These are phyloP conservation scores for Mormyrops boulengeri DNA, from an alignment of 2,797 vertebrate species.

Conservation along the genomic window DNA sequence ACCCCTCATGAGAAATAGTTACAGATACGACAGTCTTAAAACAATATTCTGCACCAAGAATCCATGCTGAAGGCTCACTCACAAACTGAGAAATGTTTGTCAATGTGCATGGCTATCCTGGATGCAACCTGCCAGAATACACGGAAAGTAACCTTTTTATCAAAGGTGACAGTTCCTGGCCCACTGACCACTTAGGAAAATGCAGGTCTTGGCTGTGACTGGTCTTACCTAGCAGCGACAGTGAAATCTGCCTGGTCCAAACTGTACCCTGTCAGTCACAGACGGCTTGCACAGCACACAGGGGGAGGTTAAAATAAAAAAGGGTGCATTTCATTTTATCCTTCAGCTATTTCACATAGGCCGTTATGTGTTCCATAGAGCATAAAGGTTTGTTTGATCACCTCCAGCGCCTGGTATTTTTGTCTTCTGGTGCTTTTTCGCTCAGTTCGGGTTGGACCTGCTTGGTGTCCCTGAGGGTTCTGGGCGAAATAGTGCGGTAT, in stretches of 20 bases:
- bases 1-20: background rate
- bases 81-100: background rate
- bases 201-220: background rate
- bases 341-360: slow-evolving; percentile 56
- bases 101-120: background rate
- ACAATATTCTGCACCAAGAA: background rate
- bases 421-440: slow-evolving; percentile 61
- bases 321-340: slow-evolving; percentile 40
- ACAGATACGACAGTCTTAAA: background rate
- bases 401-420: slow-evolving; percentile 62
- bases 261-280: slow-evolving; percentile 33
- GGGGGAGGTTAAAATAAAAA: background rate
- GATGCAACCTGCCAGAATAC: background rate
- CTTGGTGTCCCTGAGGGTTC: slow-evolving; percentile 62
- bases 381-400: slow-evolving; percentile 64
- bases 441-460: slow-evolving; percentile 55
- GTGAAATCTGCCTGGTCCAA: slow-evolving; percentile 19
- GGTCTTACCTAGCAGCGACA: background rate
- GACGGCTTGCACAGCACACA: slow-evolving; percentile 21
- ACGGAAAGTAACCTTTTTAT: background rate
- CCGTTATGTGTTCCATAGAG: slow-evolving; percentile 49
- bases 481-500: slow-evolving; percentile 62
- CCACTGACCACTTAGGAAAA: background rate
- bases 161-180: background rate
- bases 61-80: background rate